Evolutionary conservation across 2,888 invertebrate genomes (phyloP).

Genomic region (Dascillus cervinus): DNA sequence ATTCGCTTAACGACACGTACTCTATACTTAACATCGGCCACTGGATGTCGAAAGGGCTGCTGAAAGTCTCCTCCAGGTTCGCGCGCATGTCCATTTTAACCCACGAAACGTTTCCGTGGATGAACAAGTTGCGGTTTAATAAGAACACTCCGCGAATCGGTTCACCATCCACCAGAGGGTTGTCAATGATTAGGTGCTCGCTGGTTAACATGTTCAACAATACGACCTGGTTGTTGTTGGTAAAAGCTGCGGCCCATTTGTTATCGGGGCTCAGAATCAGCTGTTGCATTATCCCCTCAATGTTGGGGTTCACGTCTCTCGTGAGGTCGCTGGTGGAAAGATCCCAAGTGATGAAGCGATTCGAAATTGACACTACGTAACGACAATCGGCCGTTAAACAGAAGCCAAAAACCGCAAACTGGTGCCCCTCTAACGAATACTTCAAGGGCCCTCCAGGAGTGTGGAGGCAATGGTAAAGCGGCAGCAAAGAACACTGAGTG

Average conservation of each 20-base stretch:
- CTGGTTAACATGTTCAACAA: conserved; percentile 89
- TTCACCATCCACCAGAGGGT: conserved; percentile 66
- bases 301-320: conserved; percentile 83
- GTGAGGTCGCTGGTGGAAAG: conserved; percentile 91
- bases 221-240: conserved; percentile 92
- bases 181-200: conserved; percentile 80
- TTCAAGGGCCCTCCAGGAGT: conserved; percentile 98
- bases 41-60: conserved; percentile 49
- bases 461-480: conserved; percentile 91
- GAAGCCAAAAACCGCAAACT: conserved; percentile 93
- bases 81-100: conserved; percentile 72
- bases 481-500: conserved; percentile 81
- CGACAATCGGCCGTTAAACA: conserved; percentile 82
- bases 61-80: conserved; percentile 54
- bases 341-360: conserved; percentile 96
- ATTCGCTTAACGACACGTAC: conserved; percentile 43
- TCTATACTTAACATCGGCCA: conserved; percentile 74
- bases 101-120: conserved; percentile 72
- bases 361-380: conserved; percentile 93
- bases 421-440: conserved; percentile 96
- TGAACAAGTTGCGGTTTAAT: conserved; percentile 63
- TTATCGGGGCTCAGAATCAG: conserved; percentile 90
- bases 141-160: conserved; percentile 58
- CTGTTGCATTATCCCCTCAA: conserved; percentile 95
- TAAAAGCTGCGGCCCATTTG: conserved; percentile 91